Base-by-base conservation (phyloP, 2,113 vertebrate species). In the Peromyscus maniculatus region DNA sequence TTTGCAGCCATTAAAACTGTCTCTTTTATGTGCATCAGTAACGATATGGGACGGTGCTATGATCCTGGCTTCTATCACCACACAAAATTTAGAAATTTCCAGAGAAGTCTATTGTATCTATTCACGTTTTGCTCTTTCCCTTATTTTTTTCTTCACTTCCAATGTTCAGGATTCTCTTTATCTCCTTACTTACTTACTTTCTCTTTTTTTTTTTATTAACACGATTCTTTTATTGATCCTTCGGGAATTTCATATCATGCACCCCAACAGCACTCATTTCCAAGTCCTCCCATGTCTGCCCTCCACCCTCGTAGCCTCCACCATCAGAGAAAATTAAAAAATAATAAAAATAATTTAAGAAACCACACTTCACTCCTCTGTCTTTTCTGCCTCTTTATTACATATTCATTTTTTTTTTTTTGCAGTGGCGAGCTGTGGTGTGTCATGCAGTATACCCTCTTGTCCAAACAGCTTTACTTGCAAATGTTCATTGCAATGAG, bases 401-500 rank as follows among this genome's bases (percentile, higher is more conserved):
- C n/a, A 22, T 74, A 11, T 74, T 74, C 71, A 39, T 39, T 74
- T 74, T 43, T 43, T 43, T 43, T 43, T 43, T 43, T n/a, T 39
- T 0, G 0, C 39, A 21, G n/a, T 22, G 19, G n/a, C 19, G 2
- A 39, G n/a, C 71, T 22, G 71, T 19, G 0, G n/a, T 22, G n/a
- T 22, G n/a, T 74, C 71, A 10, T 3, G 26, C 19, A 39, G 71
- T 74, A 74, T 22, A 74, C 8, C n/a, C 71, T 39, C 71, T 74
- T 66, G 26, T 22, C 71, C 71, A 74, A 74, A 4, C 71, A 39
- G 71, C 12, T 4, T 9, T 74, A 74, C 8, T 74, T 39, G 19
- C 71, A 74, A 39, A 9, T 39, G 19, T 39, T 74, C 3, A 22
- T 74, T 74, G 71, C 19, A 74, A 39, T 39, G 19, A 39, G n/a